A percentile compares a stretch with the other conserved stretches of the same genome.
phyloP scores from a whole-genome alignment of 1,140 invertebrate genomes.

The Oppia nitens region DNA sequence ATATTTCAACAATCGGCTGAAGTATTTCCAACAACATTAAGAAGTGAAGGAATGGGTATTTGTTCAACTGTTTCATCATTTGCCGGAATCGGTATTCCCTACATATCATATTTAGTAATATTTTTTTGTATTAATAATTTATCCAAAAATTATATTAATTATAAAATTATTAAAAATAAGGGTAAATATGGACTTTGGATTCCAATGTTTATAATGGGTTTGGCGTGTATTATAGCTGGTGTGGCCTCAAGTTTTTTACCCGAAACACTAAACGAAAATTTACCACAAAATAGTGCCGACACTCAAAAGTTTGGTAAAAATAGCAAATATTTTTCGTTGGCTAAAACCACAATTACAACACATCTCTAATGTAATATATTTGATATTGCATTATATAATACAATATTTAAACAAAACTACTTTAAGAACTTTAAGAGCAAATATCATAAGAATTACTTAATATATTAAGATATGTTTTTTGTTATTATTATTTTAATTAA shows the following conservation, averaged over 20 bases:
- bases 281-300: slow-evolving; percentile 24
- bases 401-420: too few relatives aligned
- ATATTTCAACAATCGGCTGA: slow-evolving; percentile 22
- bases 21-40: slow-evolving; percentile 23
- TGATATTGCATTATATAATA: too few relatives aligned
- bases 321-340: slow-evolving; percentile 25
- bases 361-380: too few relatives aligned
- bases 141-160: not conserved
- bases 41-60: slow-evolving; percentile 24
- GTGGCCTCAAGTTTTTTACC: slow-evolving; percentile 25
- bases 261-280: slow-evolving; percentile 23
- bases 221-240: slow-evolving; percentile 21
- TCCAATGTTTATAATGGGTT: slow-evolving; percentile 25
- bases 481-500: too few relatives aligned
- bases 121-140: not conserved
- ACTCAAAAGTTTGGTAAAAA: slow-evolving; percentile 27
- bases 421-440: too few relatives aligned
- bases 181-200: slow-evolving; percentile 23
- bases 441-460: too few relatives aligned
- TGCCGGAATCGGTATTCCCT: slow-evolving; percentile 34
- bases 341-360: too few relatives aligned
- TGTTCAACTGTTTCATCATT: slow-evolving; percentile 29
- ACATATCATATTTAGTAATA: slow-evolving; percentile 38
- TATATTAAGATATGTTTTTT: too few relatives aligned
- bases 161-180: slow-evolving; percentile 6